Evolutionary conservation across 2,888 invertebrate genomes (phyloP).

Genomic region (Nezara viridula): DNA sequence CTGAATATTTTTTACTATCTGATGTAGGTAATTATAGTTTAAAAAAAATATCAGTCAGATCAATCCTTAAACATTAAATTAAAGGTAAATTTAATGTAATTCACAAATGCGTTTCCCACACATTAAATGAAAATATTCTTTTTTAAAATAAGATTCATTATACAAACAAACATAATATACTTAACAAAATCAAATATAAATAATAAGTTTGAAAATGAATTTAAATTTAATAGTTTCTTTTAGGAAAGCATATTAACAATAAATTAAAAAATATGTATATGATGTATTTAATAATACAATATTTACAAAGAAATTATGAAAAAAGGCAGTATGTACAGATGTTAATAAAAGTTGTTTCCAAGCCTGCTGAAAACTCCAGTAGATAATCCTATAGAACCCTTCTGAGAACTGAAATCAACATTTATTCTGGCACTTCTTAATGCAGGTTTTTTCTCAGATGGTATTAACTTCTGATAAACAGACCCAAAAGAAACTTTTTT

Average conservation of each 20-base stretch:
- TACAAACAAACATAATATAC: not conserved
- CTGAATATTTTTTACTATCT: not conserved
- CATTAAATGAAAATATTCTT: not conserved
- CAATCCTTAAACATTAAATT: not conserved
- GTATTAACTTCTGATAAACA: constrained; percentile 60
- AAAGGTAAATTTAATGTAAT: not conserved
- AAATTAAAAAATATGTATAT: not conserved
- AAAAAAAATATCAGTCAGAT: not conserved
- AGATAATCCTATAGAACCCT: constrained; percentile 47
- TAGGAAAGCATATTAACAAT: not conserved
- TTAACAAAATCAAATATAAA: not conserved
- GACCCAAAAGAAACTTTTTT: constrained; percentile 61
- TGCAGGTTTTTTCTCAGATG: constrained; percentile 46
- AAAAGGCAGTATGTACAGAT: not conserved
- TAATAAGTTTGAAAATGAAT: not conserved
- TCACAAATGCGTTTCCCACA: not conserved
- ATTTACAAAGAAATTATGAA: constrained; percentile 25
- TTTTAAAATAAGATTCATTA: not conserved
- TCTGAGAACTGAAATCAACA: constrained; percentile 27
- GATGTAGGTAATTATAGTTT: not conserved
- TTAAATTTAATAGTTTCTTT: not conserved
- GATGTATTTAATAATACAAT: constrained; percentile 17
- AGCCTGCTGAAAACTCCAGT: constrained; percentile 56
- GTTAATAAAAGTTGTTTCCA: constrained; percentile 35
- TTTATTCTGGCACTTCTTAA: constrained; percentile 16